Percentiles rank a stretch among this genome's conserved stretches.
Evolutionary conservation across 2,888 invertebrate genomes (phyloP).

Genomic region (Mystacides longicornis): DNA sequence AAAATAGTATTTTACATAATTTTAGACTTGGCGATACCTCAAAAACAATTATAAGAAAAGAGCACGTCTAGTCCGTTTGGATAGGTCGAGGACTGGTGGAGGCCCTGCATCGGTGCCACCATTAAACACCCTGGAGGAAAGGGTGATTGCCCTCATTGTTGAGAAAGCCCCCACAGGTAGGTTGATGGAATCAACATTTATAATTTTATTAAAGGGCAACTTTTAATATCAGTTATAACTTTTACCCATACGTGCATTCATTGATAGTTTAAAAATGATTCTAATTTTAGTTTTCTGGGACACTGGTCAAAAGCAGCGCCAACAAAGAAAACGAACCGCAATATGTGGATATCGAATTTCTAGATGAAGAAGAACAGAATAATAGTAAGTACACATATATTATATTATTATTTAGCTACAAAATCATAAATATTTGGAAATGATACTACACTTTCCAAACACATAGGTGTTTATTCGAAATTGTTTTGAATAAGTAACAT

Average conservation of each 20-base stretch:
- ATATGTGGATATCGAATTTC: neutral
- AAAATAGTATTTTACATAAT: neutral
- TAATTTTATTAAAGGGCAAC: neutral
- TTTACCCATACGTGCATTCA: neutral
- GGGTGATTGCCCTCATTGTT: neutral
- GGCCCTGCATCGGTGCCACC: neutral
- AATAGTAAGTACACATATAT: neutral
- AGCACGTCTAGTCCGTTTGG: neutral
- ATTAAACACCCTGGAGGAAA: neutral
- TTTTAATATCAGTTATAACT: neutral
- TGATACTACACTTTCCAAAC: neutral
- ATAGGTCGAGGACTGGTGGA: neutral
- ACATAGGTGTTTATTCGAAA: neutral
- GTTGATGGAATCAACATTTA: neutral
- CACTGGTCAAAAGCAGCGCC: neutral
- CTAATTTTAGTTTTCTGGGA: neutral
- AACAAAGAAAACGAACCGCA: neutral
- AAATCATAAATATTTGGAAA: neutral
- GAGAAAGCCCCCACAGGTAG: neutral
- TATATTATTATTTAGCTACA: neutral
- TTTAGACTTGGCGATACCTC: neutral
- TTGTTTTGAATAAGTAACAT: neutral
- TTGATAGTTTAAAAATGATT: neutral
- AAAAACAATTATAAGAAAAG: neutral
- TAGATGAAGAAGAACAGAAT: neutral